A percentile compares a stretch with the other conserved stretches of the same genome.
phyloP scores from a whole-genome alignment of 2,888 invertebrate species.

The Meganola albula region DNA sequence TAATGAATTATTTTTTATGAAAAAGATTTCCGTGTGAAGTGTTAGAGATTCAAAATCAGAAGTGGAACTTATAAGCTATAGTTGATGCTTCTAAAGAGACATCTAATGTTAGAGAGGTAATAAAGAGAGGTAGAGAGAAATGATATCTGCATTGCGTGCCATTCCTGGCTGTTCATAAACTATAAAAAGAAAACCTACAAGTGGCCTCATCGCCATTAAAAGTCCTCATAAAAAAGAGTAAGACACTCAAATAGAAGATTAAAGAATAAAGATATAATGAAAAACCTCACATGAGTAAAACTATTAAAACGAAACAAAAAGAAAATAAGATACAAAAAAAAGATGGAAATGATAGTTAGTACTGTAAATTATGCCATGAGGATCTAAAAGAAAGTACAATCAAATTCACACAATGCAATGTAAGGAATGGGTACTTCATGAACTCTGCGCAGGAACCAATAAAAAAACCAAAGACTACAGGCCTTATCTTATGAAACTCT shows the following conservation, averaged over 20 bases:
- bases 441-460: constrained; percentile 11
- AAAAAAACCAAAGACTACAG: constrained; percentile 8
- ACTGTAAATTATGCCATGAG: constrained; percentile 10
- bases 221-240: constrained; percentile 11
- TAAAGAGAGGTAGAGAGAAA: no score
- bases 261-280: constrained; percentile 10
- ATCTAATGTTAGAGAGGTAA: no score
- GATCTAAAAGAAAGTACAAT: constrained; percentile 10
- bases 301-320: constrained; percentile 5
- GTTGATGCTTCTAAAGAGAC: no score
- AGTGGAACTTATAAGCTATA: no score
- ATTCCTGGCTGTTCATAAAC: constrained; percentile 2
- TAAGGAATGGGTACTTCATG: constrained; percentile 10
- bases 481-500: constrained; percentile 2
- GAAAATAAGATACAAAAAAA: constrained; percentile 9
- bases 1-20: constrained; percentile 16
- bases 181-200: constrained; percentile 7
- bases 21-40: no score
- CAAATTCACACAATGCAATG: constrained; percentile 10
- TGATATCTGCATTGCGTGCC: constrained; percentile 7
- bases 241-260: constrained; percentile 11
- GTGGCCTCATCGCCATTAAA: constrained; percentile 8
- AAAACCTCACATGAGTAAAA: constrained; percentile 5
- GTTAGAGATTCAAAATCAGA: no score
- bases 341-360: constrained; percentile 8